Evolutionary conservation across 2,797 vertebrate species (phyloP).

Genomic region (Cyprinella venusta): DNA sequence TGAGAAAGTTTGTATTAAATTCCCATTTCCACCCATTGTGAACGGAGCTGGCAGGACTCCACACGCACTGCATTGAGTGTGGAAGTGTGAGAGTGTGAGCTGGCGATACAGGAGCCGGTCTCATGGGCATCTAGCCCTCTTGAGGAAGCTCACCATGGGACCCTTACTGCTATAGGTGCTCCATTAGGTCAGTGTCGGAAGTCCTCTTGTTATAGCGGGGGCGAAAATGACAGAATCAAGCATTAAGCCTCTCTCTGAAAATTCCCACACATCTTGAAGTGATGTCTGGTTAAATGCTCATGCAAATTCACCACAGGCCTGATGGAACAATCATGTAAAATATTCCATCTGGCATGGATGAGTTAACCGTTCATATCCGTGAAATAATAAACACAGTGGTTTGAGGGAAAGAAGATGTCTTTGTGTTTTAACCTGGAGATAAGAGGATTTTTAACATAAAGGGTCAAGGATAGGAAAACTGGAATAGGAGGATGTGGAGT

Average conservation of each 20-base stretch:
- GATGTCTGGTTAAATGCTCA: slow-evolving; percentile 49
- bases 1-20: slow-evolving; percentile 86
- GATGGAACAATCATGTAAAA: slow-evolving; percentile 56
- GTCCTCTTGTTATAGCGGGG: slow-evolving; percentile 63
- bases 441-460: slow-evolving; percentile 32
- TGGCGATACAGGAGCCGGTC: slow-evolving; percentile 13
- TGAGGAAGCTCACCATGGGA: slow-evolving; percentile 54
- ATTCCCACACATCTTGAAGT: slow-evolving; percentile 49
- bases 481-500: slow-evolving; percentile 2
- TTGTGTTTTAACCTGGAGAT: slow-evolving; percentile 42
- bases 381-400: slow-evolving; percentile 63
- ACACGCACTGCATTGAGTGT: slow-evolving; percentile 71
- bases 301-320: slow-evolving; percentile 37
- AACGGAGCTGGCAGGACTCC: slow-evolving; percentile 76
- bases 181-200: slow-evolving; percentile 52
- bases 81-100: slow-evolving; percentile 47
- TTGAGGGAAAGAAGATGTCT: slow-evolving; percentile 43
- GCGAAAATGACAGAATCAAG: slow-evolving; percentile 15
- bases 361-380: slow-evolving; percentile 43
- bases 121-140: slow-evolving; percentile 26
- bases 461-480: slow-evolving; percentile 25
- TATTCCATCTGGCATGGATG: slow-evolving; percentile 31
- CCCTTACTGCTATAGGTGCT: slow-evolving; percentile 49
- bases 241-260: slow-evolving; percentile 46
- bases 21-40: slow-evolving; percentile 86